Percentiles rank a stretch among this genome's conserved stretches.
Conservation (phyloP, 2,797 vertebrate species). For the Paratrypauchen microcephalus region DNA sequence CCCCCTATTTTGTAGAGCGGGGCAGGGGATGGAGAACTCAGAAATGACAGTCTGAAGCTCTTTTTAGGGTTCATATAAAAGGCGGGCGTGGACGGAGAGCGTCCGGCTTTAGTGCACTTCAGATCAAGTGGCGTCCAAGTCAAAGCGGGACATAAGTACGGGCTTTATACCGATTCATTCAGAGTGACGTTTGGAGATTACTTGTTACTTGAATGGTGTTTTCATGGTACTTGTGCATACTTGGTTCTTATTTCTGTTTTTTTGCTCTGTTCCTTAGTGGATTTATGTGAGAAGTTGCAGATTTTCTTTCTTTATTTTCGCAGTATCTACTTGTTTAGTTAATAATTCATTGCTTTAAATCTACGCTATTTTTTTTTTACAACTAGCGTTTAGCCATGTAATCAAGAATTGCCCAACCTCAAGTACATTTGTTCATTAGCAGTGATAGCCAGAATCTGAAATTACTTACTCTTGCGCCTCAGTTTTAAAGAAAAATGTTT, state of each 20-base stretch:
- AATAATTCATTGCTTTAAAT: too few relatives aligned
- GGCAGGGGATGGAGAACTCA: not conserved
- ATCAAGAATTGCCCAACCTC: too few relatives aligned
- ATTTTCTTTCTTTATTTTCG: too few relatives aligned
- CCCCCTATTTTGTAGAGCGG: not conserved
- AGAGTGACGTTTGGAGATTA: not conserved
- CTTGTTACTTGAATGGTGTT: not conserved
- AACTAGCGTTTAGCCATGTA: too few relatives aligned
- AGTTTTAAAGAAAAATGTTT: too few relatives aligned
- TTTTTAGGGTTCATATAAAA: not conserved
- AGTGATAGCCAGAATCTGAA: too few relatives aligned
- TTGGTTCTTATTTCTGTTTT: not conserved
- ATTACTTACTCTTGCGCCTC: too few relatives aligned
- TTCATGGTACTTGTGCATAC: not conserved
- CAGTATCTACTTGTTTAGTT: too few relatives aligned
- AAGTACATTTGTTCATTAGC: too few relatives aligned
- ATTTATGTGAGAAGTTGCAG: too few relatives aligned
- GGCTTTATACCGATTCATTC: not conserved
- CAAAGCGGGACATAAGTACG: not conserved
- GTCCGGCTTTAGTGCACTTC: not conserved
- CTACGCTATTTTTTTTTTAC: too few relatives aligned
- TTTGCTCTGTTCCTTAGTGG: not conserved
- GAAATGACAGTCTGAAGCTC: not conserved
- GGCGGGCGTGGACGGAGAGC: not conserved
- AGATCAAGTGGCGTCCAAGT: not conserved